phyloP scores from a whole-genome alignment of 2,888 invertebrate genomes.

The Hypomecis atomaria region DNA sequence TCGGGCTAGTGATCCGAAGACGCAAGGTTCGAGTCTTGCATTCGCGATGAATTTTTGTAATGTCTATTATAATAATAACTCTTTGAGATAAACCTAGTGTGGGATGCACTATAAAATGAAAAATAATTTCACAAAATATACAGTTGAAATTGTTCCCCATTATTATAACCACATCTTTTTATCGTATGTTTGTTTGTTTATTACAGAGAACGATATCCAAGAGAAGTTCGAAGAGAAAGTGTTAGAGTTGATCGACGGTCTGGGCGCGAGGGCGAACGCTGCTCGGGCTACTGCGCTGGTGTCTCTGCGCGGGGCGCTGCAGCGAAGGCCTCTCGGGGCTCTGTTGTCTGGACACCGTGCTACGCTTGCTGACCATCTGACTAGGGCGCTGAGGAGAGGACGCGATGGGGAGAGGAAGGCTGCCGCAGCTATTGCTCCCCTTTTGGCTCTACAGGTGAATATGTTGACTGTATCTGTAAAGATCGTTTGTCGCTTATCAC shows the following conservation, averaged over 20 bases:
- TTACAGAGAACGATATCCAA: conserved; percentile 80
- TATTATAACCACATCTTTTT: neutral
- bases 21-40: too few relatives aligned
- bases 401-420: conserved; percentile 92
- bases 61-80: too few relatives aligned
- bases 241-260: conserved; percentile 93
- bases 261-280: conserved; percentile 95
- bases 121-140: too few relatives aligned
- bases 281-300: conserved; percentile 90
- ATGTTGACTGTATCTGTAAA: neutral
- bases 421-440: conserved; percentile 91
- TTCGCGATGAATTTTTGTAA: too few relatives aligned
- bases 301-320: conserved; percentile 89
- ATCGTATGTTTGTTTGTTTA: neutral
- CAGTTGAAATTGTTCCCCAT: too few relatives aligned
- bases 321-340: conserved; percentile 90
- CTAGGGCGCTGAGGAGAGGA: conserved; percentile 92
- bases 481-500: too few relatives aligned
- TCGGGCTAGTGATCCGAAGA: too few relatives aligned
- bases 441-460: conserved; percentile 92
- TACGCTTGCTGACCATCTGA: conserved; percentile 92
- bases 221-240: conserved; percentile 94
- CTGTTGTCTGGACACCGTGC: conserved; percentile 91
- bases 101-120: too few relatives aligned
- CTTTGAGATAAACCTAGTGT: too few relatives aligned